These are phyloP conservation scores for Fratercula arctica DNA, from an alignment of 2,797 vertebrate genomes.

Conservation along the genomic window DNA sequence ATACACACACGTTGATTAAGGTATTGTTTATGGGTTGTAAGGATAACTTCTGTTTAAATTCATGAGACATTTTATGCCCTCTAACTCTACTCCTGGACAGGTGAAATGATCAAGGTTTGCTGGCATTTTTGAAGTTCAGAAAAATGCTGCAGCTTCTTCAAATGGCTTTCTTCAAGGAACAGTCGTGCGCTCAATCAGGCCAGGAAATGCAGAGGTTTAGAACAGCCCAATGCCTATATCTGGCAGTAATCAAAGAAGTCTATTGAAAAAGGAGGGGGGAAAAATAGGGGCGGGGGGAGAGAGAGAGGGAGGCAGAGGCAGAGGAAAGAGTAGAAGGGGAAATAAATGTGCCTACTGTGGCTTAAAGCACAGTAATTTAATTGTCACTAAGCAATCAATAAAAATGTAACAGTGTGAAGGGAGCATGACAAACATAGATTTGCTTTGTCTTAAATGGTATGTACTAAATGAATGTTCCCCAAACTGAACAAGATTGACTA, in stretches of 20 bases:
- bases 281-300: rapidly evolving
- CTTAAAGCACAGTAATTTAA: slow-evolving; percentile 62
- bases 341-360: slow-evolving; percentile 16
- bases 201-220: slow-evolving; percentile 38
- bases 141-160: slow-evolving; percentile 3
- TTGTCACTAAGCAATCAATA: slow-evolving; percentile 56
- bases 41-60: slow-evolving; percentile 1
- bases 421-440: slow-evolving; percentile 23
- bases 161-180: slow-evolving; percentile 20
- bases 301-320: not conserved
- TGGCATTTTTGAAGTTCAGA: slow-evolving; percentile 13
- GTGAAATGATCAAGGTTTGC: slow-evolving; percentile 35
- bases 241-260: slow-evolving; percentile 44
- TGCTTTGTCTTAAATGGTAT: slow-evolving; percentile 53
- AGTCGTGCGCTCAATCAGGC: not conserved
- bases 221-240: slow-evolving; percentile 19
- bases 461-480: slow-evolving; percentile 22
- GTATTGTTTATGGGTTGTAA: not conserved
- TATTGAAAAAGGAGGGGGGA: not conserved
- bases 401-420: slow-evolving; percentile 44
- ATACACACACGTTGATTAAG: not conserved
- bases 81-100: not conserved
- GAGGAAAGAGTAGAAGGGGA: not conserved
- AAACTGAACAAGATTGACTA: slow-evolving; percentile 54
- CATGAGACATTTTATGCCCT: not conserved